Evolutionary conservation across 2,888 invertebrate species (phyloP).

Genomic region (Drosophila fungiperda): DNA sequence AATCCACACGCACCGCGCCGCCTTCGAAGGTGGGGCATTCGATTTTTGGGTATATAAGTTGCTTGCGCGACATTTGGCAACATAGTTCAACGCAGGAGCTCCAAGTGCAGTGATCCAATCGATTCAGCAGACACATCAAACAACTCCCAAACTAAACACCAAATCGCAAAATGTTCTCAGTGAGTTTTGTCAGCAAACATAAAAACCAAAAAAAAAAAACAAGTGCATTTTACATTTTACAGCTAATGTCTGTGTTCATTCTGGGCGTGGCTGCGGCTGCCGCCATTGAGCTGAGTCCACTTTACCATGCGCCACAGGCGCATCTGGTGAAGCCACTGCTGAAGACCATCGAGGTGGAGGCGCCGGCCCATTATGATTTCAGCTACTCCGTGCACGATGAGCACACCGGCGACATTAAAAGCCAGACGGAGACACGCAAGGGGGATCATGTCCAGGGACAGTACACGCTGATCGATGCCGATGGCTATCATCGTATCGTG

Average conservation of each 20-base stretch:
- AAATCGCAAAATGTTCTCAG: slow-evolving; percentile 61
- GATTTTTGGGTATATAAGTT: slow-evolving; percentile 81
- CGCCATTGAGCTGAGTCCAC: slow-evolving; percentile 77
- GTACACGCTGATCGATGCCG: slow-evolving; percentile 86
- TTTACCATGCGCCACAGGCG: slow-evolving; percentile 65
- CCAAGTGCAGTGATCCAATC: slow-evolving; percentile 71
- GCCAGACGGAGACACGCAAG: slow-evolving; percentile 86
- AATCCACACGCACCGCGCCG: slow-evolving; percentile 44
- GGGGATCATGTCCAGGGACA: slow-evolving; percentile 86
- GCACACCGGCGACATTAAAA: slow-evolving; percentile 86
- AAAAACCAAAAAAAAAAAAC: neutral
- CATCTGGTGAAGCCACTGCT: slow-evolving; percentile 75
- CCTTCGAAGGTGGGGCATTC: slow-evolving; percentile 36
- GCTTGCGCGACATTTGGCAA: slow-evolving; percentile 76
- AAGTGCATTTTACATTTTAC: slow-evolving; percentile 7
- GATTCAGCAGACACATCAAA: slow-evolving; percentile 42
- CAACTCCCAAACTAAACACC: slow-evolving; percentile 27
- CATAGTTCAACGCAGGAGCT: slow-evolving; percentile 84
- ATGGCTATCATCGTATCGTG: slow-evolving; percentile 86
- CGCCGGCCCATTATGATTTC: slow-evolving; percentile 86
- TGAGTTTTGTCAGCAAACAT: slow-evolving; percentile 18
- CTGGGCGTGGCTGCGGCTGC: slow-evolving; percentile 74
- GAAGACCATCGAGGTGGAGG: slow-evolving; percentile 82
- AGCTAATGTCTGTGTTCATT: slow-evolving; percentile 79
- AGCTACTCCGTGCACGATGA: slow-evolving; percentile 86